Conservation (phyloP, 2,797 vertebrate genomes). For the Hemitrygon akajei region DNA sequence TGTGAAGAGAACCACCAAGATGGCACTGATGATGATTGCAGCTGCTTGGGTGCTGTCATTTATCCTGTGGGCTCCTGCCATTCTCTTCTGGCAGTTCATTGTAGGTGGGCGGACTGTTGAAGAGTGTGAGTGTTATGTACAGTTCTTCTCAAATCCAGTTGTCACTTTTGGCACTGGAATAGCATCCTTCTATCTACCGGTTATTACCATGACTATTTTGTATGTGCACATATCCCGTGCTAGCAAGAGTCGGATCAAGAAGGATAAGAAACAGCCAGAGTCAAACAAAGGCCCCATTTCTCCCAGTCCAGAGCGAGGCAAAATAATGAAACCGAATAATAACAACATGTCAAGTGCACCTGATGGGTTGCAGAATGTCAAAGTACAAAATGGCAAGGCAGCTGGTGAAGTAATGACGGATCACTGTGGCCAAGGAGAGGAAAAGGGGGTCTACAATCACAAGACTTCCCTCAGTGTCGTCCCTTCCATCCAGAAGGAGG, state of each 20-base stretch:
- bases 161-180: no score
- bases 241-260: constrained; percentile 94
- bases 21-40: constrained; percentile 99
- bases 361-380: constrained; percentile 66
- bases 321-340: constrained; percentile 78
- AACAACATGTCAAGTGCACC: constrained; percentile 69
- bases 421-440: constrained; percentile 72
- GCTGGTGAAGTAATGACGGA: constrained; percentile 68
- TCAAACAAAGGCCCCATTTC: constrained; percentile 71
- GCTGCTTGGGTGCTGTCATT: no score
- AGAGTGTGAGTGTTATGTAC: no score
- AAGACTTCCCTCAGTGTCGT: constrained; percentile 81
- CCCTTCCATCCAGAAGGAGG: constrained; percentile 75
- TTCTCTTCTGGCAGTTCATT: no score
- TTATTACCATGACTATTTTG: no score
- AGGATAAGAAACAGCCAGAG: constrained; percentile 76
- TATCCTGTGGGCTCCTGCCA: no score
- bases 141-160: no score
- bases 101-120: no score
- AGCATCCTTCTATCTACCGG: no score
- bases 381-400: constrained; percentile 88
- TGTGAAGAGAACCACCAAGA: constrained; percentile 92
- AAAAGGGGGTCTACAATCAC: constrained; percentile 98
- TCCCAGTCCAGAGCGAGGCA: constrained; percentile 69
- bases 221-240: constrained; percentile 90